Evolutionary conservation across 1,140 invertebrate species (phyloP), one percentile per base, ranked within the genome.

Genomic region (Temnothorax longispinosus): DNA sequence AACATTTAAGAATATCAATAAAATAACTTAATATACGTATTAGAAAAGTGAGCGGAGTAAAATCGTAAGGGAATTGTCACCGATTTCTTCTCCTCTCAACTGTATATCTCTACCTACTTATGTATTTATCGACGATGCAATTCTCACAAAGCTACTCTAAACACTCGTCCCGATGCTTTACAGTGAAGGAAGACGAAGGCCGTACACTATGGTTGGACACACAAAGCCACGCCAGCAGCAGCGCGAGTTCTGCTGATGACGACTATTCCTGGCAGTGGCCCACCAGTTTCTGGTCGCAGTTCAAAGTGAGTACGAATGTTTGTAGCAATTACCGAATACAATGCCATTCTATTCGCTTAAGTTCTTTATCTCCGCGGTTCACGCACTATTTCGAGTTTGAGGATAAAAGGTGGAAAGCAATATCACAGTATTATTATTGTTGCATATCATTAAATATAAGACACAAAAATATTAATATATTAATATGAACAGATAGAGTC

Each of bases 281-380:
- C 38, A 98, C 98, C 6, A 97, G 97, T 87, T 98, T 98, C 91
- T 97, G 97, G 95, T 98, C 97, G 0, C 98, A 98, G 93, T 97
- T 98, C 92, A 97, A 96, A 95, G 97, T 97, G 91, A 93, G 93
- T 91, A 58, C 58, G 52, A 41, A 88, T 54, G 65, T 69, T 75
- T 78, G 52, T 74, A 62, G 47, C 64, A 76, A 87, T 62, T 85
- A 78, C 47, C n/a, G 32, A 50, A 32, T 67, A 38, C 65, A 74
- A 71, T 69, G 44, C 58, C 52, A 27, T 85, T 62, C 11, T 32
- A 60, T 15, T 76, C 27, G 54, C 71, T 71, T 56, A 54, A 81
- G 11, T 41, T 50, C 32, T 58, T 50, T 71, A 50, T 27, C 32
- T 47, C 1, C 69, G 32, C 8, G 5, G 2, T 27, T 41, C n/a